Evolutionary conservation across 2,113 vertebrate species (phyloP), one percentile per base, ranked within the genome.

Genomic region (Nothocercus julius): DNA sequence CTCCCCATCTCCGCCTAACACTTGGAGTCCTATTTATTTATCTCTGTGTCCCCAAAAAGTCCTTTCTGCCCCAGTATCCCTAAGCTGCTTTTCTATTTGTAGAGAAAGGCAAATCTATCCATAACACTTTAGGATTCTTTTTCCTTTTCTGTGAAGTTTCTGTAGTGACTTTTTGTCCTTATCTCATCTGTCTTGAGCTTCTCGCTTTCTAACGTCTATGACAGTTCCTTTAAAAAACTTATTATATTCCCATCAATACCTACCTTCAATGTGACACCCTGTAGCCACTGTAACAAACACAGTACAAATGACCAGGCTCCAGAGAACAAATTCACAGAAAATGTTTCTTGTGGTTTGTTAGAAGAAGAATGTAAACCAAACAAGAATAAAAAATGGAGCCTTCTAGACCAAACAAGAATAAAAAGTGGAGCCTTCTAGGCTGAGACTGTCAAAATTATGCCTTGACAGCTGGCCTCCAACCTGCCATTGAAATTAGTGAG

Each of bases 181-280:
- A 42, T 32, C 89, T 91, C 85, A 81, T 95, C 66, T 82, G 69
- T 92, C 92, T 88, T 5, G 2, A 92, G 38, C 53, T 20, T 89
- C 49, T 74, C 21, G 45, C 42, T 78, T 6, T 13, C 64, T 83
- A 93, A 87, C 2, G 1, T 38, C 66, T 81, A n/a, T 95, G 92
- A 93, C 92, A 95, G 90, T 79, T 90, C 85, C 88, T 87, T 82
- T 32, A 62, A 92, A 85, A 95, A 96, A 15, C 69, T 66, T 92
- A 88, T 90, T 94, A 87, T 85, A 76, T 79, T 77, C 62, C 77
- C 77, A 92, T 92, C 95, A 92, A 66, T 90, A 62, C 25, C 34
- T 73, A 36, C 66, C 21, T 86, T 69, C 77, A 45, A 24, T 68
- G 53, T 94, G 83, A 91, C 85, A 92, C 62, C 64, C 53, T 30